These are phyloP conservation scores for Onychomys arenicola DNA, from an alignment of 2,797 vertebrate genomes.

Conservation along the genomic window DNA sequence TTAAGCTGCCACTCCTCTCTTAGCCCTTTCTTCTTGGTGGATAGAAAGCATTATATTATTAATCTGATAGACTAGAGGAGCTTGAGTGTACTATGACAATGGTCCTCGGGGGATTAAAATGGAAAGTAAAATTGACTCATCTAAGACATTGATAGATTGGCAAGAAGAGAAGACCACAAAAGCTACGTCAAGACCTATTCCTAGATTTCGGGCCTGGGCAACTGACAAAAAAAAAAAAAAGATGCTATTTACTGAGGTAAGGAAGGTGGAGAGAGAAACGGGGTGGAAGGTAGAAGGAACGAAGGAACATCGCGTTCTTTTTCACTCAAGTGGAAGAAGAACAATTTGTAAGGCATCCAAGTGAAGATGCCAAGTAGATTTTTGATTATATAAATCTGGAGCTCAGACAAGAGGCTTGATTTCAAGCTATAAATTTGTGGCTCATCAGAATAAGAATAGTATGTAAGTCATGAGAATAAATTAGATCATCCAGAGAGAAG, in stretches of 20 bases:
- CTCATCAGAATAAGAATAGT: conserved; percentile 12
- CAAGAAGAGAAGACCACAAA: conserved; percentile 8
- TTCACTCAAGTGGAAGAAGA: conserved; percentile 25
- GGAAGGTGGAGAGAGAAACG: background rate
- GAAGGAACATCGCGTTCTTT: conserved; percentile 49
- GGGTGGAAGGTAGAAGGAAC: background rate
- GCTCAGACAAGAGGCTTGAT: background rate
- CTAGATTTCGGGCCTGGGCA: conserved; percentile 13
- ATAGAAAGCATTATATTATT: conserved; percentile 14
- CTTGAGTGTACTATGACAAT: background rate
- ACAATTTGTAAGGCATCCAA: conserved; percentile 22
- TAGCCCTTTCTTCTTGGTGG: background rate
- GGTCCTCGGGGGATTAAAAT: background rate
- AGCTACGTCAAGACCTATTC: conserved; percentile 30
- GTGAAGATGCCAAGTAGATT: background rate
- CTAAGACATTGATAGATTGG: background rate
- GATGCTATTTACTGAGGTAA: conserved; percentile 45
- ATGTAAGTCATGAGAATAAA: conserved; percentile 43
- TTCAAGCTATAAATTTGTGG: background rate
- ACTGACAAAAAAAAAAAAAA: background rate
- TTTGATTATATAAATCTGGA: background rate
- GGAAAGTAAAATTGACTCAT: background rate
- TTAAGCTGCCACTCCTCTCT: background rate
- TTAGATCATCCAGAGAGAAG: background rate
- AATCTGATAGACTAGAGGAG: background rate